A percentile compares a stretch with the other conserved stretches of the same genome.
Evolutionary conservation across 1,140 invertebrate genomes (phyloP).

Genomic region (Polyergus mexicanus): DNA sequence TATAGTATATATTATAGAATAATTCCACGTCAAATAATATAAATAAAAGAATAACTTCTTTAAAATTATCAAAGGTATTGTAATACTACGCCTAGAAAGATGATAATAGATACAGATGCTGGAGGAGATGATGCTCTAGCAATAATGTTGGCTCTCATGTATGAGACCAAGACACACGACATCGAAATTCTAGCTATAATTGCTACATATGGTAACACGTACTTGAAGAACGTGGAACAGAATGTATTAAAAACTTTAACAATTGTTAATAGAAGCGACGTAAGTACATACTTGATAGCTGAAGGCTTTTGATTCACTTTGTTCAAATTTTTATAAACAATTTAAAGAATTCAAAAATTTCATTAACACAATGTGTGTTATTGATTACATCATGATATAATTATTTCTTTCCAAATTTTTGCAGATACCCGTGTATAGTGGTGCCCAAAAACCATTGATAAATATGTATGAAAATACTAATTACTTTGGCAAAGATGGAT

Average conservation of each 20-base stretch:
- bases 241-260: slow-evolving; percentile 88
- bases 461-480: slow-evolving; percentile 68
- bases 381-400: no score
- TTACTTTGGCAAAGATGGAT: slow-evolving; percentile 86
- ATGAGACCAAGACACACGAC: slow-evolving; percentile 80
- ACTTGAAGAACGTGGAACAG: slow-evolving; percentile 86
- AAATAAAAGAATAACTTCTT: not conserved
- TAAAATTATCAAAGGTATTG: slow-evolving; percentile 15
- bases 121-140: slow-evolving; percentile 88
- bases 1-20: not conserved
- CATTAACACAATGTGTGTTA: not conserved
- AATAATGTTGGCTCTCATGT: slow-evolving; percentile 84
- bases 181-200: slow-evolving; percentile 87
- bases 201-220: slow-evolving; percentile 89
- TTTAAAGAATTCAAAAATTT: slow-evolving; percentile 1
- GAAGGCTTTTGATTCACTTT: not conserved
- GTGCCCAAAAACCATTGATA: slow-evolving; percentile 81
- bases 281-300: slow-evolving; percentile 84
- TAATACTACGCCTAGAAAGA: slow-evolving; percentile 68
- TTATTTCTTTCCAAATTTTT: slow-evolving; percentile 6
- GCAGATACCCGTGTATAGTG: slow-evolving; percentile 86
- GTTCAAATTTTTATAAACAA: not conserved
- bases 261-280: slow-evolving; percentile 85
- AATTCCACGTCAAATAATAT: not conserved
- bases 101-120: slow-evolving; percentile 88